A percentile compares a stretch with the other conserved stretches of the same genome.
Evolutionary conservation across 2,888 invertebrate genomes (phyloP).

Genomic region (Epinotia brunnichana): DNA sequence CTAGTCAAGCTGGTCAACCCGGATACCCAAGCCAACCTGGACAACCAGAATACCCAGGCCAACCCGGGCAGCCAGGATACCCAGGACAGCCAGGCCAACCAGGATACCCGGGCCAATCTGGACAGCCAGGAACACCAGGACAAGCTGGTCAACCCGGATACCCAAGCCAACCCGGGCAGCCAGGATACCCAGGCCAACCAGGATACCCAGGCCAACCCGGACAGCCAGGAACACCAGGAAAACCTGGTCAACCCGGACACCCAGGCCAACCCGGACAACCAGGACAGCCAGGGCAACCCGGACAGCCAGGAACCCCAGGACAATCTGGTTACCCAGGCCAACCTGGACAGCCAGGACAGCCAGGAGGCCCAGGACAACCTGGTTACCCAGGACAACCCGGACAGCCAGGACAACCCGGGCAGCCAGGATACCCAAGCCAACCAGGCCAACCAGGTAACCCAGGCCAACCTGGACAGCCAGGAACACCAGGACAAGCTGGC

Average conservation of each 20-base stretch:
- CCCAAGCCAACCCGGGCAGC: constrained; percentile 53
- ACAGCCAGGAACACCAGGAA: constrained; percentile 48
- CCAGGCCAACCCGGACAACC: constrained; percentile 49
- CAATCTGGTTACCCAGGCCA: constrained; percentile 44
- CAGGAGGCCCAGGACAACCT: constrained; percentile 38
- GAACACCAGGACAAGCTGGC: constrained; percentile 50
- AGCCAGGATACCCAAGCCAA: constrained; percentile 43
- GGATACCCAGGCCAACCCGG: constrained; percentile 53
- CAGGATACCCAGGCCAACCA: constrained; percentile 55
- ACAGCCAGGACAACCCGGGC: constrained; percentile 51
- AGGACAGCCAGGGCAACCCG: constrained; percentile 51
- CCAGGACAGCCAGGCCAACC: constrained; percentile 34
- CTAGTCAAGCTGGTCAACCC: constrained; percentile 20
- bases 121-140: constrained; percentile 21
- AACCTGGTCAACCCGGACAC: constrained; percentile 47
- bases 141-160: constrained; percentile 34
- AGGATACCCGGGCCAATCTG: constrained; percentile 27
- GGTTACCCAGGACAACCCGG: constrained; percentile 50
- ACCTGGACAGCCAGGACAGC: constrained; percentile 51
- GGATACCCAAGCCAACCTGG: constrained; percentile 7
- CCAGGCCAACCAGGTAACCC: constrained; percentile 55
- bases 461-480: constrained; percentile 48
- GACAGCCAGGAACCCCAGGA: constrained; percentile 49
- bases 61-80: neutral
- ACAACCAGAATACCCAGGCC: constrained; percentile 28